A percentile compares a stretch with the other conserved stretches of the same genome.
These are phyloP conservation scores for Silurus lanzhouensis DNA, from an alignment of 2,797 vertebrate species.

Conservation along the genomic window DNA sequence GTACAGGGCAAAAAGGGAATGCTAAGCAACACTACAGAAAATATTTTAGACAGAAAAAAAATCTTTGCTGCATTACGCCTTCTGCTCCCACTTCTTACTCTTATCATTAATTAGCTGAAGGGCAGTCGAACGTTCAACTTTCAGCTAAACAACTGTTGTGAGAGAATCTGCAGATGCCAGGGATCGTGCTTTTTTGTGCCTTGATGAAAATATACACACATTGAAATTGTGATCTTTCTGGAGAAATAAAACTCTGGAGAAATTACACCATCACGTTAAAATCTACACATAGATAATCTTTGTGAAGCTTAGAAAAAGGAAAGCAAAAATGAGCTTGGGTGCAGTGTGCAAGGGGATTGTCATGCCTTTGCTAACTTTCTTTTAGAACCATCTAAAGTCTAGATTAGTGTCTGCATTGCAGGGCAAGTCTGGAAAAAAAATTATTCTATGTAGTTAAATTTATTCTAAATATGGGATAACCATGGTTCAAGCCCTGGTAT, in stretches of 20 bases:
- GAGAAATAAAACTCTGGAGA: background rate
- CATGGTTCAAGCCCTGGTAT: too few relatives aligned
- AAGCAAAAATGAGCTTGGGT: background rate
- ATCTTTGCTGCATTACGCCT: background rate
- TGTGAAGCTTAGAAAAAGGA: background rate
- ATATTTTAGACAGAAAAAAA: background rate
- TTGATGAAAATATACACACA: conserved; percentile 1
- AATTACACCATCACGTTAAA: background rate
- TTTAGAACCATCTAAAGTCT: background rate
- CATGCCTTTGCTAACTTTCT: background rate
- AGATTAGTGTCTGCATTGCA: background rate
- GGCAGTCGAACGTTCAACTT: background rate
- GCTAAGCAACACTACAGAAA: background rate
- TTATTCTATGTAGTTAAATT: too few relatives aligned
- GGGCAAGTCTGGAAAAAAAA: too few relatives aligned
- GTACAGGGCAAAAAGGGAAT: conserved; percentile 43
- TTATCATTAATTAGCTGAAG: background rate
- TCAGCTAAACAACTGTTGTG: background rate
- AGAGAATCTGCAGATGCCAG: background rate
- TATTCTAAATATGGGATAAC: too few relatives aligned
- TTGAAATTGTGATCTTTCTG: conserved; percentile 2
- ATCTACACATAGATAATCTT: background rate
- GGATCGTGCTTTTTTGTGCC: background rate
- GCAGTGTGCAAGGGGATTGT: background rate
- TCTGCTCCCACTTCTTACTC: background rate